Conservation (phyloP, 2,113 vertebrate genomes). For the Gallinago paraguaiae region DNA sequence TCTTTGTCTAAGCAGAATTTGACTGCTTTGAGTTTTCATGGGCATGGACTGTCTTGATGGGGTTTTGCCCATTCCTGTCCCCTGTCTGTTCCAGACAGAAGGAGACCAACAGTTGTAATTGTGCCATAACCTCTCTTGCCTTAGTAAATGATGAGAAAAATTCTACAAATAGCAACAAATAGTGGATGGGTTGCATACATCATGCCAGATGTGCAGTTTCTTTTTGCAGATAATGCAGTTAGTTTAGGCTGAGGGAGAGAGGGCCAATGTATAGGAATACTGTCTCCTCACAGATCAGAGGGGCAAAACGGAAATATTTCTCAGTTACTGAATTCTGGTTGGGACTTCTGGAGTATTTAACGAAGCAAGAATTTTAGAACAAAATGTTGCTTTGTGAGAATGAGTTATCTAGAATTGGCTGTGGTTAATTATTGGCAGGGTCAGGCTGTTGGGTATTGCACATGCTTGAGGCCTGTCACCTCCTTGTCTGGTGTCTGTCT, state of each 20-base stretch:
- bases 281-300: background rate
- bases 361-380: background rate
- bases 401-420: background rate
- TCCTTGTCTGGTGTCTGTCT: background rate
- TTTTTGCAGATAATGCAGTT: background rate
- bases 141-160: background rate
- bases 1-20: background rate
- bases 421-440: background rate
- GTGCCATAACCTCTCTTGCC: background rate
- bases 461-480: rapidly evolving
- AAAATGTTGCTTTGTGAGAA: background rate
- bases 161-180: background rate
- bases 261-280: background rate
- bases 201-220: rapidly evolving
- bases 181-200: background rate
- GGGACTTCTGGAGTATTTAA: background rate
- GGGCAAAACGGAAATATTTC: background rate
- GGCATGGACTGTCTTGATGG: background rate
- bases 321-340: background rate
- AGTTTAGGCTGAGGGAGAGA: background rate
- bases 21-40: rapidly evolving
- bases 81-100: background rate
- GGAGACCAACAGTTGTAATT: background rate
- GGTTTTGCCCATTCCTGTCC: background rate
- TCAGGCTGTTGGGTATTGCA: background rate